phyloP scores from a whole-genome alignment of 2,797 vertebrate genomes.

The Sebastes variabilis region DNA sequence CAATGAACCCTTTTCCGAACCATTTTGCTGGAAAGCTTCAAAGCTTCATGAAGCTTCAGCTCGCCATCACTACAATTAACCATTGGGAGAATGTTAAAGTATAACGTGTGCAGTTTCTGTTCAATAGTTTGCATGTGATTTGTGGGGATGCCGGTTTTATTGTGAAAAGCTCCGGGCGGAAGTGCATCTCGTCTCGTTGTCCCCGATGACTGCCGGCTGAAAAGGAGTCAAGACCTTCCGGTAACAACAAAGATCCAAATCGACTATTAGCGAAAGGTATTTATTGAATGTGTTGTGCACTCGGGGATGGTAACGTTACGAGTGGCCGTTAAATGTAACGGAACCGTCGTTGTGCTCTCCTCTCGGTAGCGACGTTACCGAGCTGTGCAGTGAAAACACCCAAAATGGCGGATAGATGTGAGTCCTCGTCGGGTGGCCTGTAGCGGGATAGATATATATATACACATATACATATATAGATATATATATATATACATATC shows the following conservation, averaged over 20 bases:
- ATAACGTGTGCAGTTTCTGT: background rate
- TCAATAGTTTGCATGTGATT: background rate
- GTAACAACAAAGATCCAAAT: background rate
- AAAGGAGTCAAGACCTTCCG: background rate
- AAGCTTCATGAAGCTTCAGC: no score
- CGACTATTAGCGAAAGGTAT: slow-evolving; percentile 45
- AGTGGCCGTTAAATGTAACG: background rate
- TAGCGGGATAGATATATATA: no score
- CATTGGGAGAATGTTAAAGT: no score
- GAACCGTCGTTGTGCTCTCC: background rate
- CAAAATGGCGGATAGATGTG: slow-evolving; percentile 38
- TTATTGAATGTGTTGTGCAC: background rate
- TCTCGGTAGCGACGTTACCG: background rate
- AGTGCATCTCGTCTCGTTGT: background rate
- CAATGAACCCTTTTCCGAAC: no score
- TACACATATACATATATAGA: no score
- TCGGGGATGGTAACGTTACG: background rate
- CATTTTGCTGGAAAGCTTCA: no score
- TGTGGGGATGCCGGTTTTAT: background rate
- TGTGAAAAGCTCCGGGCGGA: background rate
- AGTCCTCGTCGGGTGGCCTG: background rate
- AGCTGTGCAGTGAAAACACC: background rate
- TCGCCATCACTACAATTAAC: no score
- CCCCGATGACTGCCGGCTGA: background rate
- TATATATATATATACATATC: accelerated